A percentile compares a stretch with the other conserved stretches of the same genome.
These are phyloP conservation scores for Prionailurus viverrinus DNA, from an alignment of 2,113 vertebrate species.

Conservation along the genomic window DNA sequence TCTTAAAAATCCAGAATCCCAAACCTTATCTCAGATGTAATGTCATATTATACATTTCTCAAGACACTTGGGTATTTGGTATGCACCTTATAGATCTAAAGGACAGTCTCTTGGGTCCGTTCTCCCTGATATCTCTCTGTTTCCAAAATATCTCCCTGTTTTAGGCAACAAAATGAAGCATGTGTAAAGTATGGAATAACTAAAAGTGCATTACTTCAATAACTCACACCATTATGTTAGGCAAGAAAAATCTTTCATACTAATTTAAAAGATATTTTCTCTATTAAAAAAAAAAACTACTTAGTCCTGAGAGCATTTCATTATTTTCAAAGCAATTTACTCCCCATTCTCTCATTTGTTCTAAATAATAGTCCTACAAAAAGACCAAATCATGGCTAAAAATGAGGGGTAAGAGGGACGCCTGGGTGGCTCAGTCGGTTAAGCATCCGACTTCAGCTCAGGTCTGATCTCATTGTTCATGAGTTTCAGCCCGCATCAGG, in stretches of 20 bases:
- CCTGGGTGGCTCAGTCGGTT: too few relatives aligned
- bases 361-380: not conserved
- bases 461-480: too few relatives aligned
- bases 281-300: slow-evolving; percentile 1
- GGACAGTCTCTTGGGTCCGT: not conserved
- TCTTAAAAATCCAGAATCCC: not conserved
- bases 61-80: not conserved
- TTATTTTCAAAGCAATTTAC: not conserved
- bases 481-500: too few relatives aligned
- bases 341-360: not conserved
- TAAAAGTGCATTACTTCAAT: not conserved
- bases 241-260: not conserved
- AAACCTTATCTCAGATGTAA: not conserved
- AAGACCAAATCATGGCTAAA: not conserved
- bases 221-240: not conserved
- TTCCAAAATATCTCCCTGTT: not conserved
- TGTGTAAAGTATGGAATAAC: not conserved
- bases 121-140: not conserved
- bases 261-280: not conserved
- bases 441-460: too few relatives aligned
- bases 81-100: not conserved
- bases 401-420: not conserved
- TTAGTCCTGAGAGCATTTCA: not conserved
- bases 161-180: not conserved
- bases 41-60: not conserved